Evolutionary conservation across 2,113 vertebrate species (phyloP).

Genomic region (Chionodraco myersi): DNA sequence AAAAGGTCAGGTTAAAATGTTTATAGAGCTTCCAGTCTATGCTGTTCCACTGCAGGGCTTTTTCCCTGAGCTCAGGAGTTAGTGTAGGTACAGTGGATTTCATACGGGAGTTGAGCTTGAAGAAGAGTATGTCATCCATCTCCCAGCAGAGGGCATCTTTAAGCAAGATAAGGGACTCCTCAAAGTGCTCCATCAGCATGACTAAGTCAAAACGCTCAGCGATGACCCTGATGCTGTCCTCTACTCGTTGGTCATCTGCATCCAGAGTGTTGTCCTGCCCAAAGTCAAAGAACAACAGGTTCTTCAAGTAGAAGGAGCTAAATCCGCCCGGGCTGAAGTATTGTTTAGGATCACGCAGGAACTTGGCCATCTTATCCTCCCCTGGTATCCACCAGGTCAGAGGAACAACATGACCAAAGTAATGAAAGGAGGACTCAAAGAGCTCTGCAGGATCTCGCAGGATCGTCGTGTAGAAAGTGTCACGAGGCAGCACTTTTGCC

Average conservation of each 20-base stretch:
- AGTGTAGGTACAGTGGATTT: slow-evolving; percentile 83
- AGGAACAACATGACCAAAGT: slow-evolving; percentile 86
- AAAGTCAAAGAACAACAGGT: slow-evolving; percentile 91
- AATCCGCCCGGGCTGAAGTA: slow-evolving; percentile 88
- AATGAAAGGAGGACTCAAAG: slow-evolving; percentile 94
- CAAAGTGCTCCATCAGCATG: slow-evolving; percentile 91
- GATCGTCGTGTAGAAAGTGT: slow-evolving; percentile 87
- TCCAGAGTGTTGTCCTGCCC: slow-evolving; percentile 87
- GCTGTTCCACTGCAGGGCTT: slow-evolving; percentile 88
- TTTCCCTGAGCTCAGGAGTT: slow-evolving; percentile 83
- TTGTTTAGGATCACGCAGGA: slow-evolving; percentile 84
- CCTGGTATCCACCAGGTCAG: slow-evolving; percentile 88
- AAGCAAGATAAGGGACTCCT: slow-evolving; percentile 91
- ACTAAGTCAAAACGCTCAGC: slow-evolving; percentile 88
- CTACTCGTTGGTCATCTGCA: slow-evolving; percentile 81
- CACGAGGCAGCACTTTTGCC: slow-evolving; percentile 82
- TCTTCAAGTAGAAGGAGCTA: slow-evolving; percentile 92
- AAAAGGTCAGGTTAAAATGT: slow-evolving; percentile 91
- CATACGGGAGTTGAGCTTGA: slow-evolving; percentile 90
- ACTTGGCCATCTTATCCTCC: slow-evolving; percentile 86
- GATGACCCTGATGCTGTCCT: slow-evolving; percentile 84
- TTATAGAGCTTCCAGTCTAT: slow-evolving; percentile 88
- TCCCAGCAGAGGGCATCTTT: slow-evolving; percentile 91
- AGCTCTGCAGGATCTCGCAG: slow-evolving; percentile 90
- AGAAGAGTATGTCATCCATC: slow-evolving; percentile 91